Evolutionary conservation across 2,113 vertebrate species (phyloP).

Genomic region (human): GRCh38 chr22:23070501-23071000

Average conservation of each 20-base stretch:
- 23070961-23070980: neutral
- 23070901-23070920: neutral
- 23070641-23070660: constrained; percentile 34
- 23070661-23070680: constrained; percentile 53
- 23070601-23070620: neutral
- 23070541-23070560: constrained; percentile 39
- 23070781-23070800: constrained; percentile 44
- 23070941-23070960: neutral
- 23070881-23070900: neutral
- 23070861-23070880: neutral
- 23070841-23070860: neutral
- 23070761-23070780: neutral
- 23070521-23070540: constrained; percentile 55
- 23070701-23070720: neutral
- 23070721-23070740: neutral
- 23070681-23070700: neutral
- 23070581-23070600: neutral
- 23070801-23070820: neutral
- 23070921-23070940: neutral
- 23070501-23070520: constrained; percentile 21
- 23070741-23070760: constrained; percentile 12
- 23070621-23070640: constrained; percentile 14
- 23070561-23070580: constrained; percentile 68
- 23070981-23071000: neutral
- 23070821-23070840: neutral